Conservation (phyloP, 1,140 invertebrate genomes). For the Melanaphis sacchari region DNA sequence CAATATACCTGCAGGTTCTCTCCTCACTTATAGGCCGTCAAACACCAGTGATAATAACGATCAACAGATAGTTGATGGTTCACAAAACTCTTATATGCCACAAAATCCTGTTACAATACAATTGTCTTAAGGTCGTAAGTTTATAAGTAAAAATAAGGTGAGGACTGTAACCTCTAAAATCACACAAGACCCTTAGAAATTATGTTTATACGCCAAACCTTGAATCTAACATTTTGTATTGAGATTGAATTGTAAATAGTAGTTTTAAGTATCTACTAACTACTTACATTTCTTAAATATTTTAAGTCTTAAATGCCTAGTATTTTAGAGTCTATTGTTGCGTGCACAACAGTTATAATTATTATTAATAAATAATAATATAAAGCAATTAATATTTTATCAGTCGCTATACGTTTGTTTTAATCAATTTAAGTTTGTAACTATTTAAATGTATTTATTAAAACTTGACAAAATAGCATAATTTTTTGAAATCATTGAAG, state of each 20-base stretch:
- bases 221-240: background rate
- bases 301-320: background rate
- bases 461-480: background rate
- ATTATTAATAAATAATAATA: background rate
- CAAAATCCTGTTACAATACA: conserved; percentile 51
- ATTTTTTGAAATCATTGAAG: background rate
- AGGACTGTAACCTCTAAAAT: background rate
- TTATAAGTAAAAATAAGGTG: background rate
- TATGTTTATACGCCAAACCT: background rate
- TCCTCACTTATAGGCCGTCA: conserved; percentile 8
- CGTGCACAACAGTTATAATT: background rate
- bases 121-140: conserved; percentile 37
- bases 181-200: background rate
- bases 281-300: background rate
- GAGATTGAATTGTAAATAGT: background rate
- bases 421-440: too few relatives aligned
- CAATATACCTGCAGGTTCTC: conserved; percentile 3
- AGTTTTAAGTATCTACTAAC: background rate
- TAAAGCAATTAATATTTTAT: background rate
- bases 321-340: background rate
- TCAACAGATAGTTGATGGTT: conserved; percentile 16
- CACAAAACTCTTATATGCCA: conserved; percentile 15
- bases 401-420: background rate
- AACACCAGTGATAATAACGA: conserved; percentile 48
- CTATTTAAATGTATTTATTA: background rate